These are phyloP conservation scores for Callithrix jacchus DNA, from an alignment of 2,113 vertebrate genomes.

Conservation along the genomic window DNA sequence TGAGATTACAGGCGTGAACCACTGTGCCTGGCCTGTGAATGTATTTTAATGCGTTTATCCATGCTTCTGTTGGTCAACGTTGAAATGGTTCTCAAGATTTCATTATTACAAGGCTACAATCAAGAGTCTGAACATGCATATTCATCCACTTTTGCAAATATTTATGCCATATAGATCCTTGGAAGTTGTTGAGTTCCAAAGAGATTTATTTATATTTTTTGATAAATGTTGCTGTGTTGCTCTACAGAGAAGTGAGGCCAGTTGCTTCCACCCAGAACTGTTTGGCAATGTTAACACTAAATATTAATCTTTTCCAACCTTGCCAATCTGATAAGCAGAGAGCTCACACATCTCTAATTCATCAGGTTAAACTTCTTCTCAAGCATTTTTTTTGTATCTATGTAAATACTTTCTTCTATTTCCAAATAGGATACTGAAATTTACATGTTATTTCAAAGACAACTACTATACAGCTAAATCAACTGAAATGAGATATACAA, in stretches of 20 bases:
- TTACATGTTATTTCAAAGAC: background rate
- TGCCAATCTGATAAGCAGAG: background rate
- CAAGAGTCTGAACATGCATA: background rate
- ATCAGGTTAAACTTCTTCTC: background rate
- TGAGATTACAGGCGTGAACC: no score
- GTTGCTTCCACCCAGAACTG: background rate
- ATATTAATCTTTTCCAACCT: background rate
- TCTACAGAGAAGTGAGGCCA: background rate
- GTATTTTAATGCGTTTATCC: background rate
- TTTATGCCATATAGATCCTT: slow-evolving; percentile 2
- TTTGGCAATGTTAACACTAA: background rate
- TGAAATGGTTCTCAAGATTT: background rate
- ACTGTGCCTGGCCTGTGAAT: no score
- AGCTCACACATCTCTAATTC: background rate
- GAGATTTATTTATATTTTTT: background rate
- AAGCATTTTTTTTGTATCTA: background rate
- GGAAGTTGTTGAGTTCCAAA: background rate
- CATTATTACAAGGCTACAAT: background rate
- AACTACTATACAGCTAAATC: background rate
- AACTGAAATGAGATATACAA: slow-evolving; percentile 4
- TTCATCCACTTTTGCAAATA: background rate
- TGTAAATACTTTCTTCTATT: slow-evolving; percentile 64
- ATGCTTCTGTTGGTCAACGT: background rate
- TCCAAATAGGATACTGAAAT: slow-evolving; percentile 64
- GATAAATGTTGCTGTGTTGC: background rate